Conservation (phyloP, 2,113 vertebrate genomes). For the Pachyramphus minor region DNA sequence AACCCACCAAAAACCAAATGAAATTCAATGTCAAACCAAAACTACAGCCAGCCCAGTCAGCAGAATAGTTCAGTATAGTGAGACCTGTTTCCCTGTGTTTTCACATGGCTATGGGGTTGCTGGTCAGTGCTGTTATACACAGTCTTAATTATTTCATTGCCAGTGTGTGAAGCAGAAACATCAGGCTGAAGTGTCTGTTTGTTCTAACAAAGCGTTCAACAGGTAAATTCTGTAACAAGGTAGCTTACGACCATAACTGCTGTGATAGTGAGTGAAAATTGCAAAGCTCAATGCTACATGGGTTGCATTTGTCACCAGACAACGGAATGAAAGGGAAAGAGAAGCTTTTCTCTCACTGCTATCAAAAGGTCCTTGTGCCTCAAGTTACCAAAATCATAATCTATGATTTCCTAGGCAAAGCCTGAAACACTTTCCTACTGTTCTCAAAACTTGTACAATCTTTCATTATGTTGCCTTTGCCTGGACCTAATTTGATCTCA, state of each 20-base stretch:
- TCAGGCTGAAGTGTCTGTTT: neutral
- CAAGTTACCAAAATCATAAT: neutral
- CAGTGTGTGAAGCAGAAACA: neutral
- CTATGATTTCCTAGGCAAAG: neutral
- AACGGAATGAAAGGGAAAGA: neutral
- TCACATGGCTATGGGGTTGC: fast-evolving
- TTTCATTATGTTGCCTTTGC: neutral
- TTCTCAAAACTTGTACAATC: neutral
- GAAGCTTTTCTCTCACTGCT: neutral
- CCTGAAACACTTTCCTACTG: neutral
- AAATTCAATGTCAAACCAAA: neutral
- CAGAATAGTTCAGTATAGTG: neutral
- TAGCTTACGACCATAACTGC: neutral
- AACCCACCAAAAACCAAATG: neutral
- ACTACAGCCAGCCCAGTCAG: neutral
- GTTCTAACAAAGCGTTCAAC: neutral
- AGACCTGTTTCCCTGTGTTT: neutral
- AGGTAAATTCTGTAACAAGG: neutral
- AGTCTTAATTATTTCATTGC: neutral
- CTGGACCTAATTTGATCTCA: neutral
- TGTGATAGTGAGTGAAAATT: neutral
- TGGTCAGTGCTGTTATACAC: neutral
- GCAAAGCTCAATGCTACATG: fast-evolving
- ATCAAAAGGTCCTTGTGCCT: neutral
- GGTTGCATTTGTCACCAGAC: neutral